Evolutionary conservation across 2,888 invertebrate genomes (phyloP).

Genomic region (Drosophila neonasuta): DNA sequence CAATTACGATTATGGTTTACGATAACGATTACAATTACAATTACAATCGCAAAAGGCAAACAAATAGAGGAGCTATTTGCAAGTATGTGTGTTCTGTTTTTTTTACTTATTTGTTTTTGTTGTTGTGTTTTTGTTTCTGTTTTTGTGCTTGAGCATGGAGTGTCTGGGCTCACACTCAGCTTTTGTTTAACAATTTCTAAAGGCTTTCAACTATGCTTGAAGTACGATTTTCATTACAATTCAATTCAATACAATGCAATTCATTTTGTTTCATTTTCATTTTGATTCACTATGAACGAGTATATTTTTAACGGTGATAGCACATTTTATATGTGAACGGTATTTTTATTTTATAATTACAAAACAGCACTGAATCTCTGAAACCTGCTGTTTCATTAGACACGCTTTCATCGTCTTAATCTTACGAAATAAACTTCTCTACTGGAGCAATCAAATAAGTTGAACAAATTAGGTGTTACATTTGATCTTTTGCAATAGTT

Average conservation of each 20-base stretch:
- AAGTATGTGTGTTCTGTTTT: constrained; percentile 6
- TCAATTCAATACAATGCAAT: constrained; percentile 13
- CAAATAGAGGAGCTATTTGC: constrained; percentile 33
- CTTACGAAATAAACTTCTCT: background rate
- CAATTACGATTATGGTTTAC: constrained; percentile 13
- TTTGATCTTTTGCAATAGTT: background rate
- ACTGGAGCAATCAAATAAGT: background rate
- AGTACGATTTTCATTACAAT: constrained; percentile 14
- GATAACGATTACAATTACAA: constrained; percentile 6
- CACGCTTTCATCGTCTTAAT: constrained; percentile 1
- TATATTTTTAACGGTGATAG: constrained; percentile 49
- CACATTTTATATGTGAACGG: constrained; percentile 54
- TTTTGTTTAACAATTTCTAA: constrained; percentile 59
- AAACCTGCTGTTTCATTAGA: constrained; percentile 45
- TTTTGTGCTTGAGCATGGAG: constrained; percentile 23
- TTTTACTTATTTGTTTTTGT: background rate
- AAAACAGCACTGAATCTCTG: constrained; percentile 51
- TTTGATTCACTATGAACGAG: constrained; percentile 40
- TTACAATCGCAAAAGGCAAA: constrained; percentile 38
- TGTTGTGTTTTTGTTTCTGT: constrained; percentile 7
- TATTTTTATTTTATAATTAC: constrained; percentile 49
- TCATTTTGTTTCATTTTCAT: constrained; percentile 9
- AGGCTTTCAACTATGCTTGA: constrained; percentile 47
- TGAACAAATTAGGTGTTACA: background rate
- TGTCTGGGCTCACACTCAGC: constrained; percentile 18